phyloP scores from a whole-genome alignment of 2,797 vertebrate genomes.

The Oreortyx pictus region DNA sequence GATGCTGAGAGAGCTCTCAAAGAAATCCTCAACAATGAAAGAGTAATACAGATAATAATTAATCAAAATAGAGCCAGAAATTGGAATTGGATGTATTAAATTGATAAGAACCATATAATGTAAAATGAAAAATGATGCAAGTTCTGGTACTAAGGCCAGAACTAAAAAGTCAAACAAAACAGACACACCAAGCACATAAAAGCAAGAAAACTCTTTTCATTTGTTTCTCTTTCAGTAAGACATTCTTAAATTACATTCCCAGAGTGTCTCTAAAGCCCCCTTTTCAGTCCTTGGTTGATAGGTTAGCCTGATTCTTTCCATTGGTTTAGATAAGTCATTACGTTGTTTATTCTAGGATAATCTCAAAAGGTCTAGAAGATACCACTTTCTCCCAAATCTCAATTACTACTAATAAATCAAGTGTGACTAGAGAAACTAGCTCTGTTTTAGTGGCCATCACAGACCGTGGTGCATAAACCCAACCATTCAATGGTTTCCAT shows the following conservation, averaged over 20 bases:
- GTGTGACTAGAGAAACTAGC: not conserved
- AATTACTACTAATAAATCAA: not conserved
- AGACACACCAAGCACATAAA: not conserved
- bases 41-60: not conserved
- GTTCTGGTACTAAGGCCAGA: not conserved
- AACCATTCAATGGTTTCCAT: not conserved
- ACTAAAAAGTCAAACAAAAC: too few relatives aligned
- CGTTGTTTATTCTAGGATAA: not conserved
- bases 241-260: not conserved
- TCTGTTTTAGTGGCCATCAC: not conserved
- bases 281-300: not conserved
- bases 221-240: not conserved
- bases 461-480: not conserved
- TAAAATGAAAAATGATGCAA: not conserved
- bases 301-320: not conserved
- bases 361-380: not conserved
- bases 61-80: not conserved
- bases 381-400: not conserved
- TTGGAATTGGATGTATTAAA: accelerated
- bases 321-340: not conserved
- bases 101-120: not conserved
- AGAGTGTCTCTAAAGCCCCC: not conserved
- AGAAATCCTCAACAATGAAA: not conserved
- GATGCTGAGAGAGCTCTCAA: not conserved
- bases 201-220: not conserved